A percentile compares a stretch with the other conserved stretches of the same genome.
Evolutionary conservation across 2,797 vertebrate species (phyloP).

Genomic region (Cheirogaleus major): DNA sequence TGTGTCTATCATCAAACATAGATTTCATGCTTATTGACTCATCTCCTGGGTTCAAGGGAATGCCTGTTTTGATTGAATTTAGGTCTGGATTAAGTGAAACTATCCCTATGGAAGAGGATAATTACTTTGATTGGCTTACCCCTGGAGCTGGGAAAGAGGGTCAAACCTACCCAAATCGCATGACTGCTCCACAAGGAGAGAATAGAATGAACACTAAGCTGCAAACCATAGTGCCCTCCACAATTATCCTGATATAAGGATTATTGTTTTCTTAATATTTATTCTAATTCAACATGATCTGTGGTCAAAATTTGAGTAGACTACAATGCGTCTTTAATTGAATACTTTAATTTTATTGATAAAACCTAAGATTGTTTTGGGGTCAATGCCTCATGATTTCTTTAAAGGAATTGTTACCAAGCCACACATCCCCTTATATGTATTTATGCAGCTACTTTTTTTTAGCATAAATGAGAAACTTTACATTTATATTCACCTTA

Average conservation of each 20-base stretch:
- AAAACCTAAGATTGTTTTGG: not conserved
- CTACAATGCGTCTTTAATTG: not conserved
- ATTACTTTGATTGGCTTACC: not conserved
- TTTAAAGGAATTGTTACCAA: not conserved
- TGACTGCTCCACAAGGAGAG: not conserved
- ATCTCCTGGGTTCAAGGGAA: not conserved
- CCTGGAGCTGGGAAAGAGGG: not conserved
- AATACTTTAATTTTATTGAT: slow-evolving; percentile 20
- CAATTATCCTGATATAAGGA: not conserved
- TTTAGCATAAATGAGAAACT: not conserved
- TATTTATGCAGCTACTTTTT: not conserved
- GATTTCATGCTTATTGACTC: not conserved
- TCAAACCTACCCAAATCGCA: not conserved
- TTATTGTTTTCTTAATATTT: not conserved
- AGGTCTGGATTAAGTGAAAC: not conserved
- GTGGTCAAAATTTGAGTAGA: not conserved
- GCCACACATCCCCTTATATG: not conserved
- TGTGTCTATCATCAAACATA: not conserved
- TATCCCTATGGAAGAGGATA: not conserved
- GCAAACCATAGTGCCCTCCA: not conserved
- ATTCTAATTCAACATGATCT: not conserved
- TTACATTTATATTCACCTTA: not conserved
- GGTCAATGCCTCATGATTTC: not conserved
- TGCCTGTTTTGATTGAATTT: not conserved
- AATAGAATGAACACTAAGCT: not conserved